Evolutionary conservation across 2,888 invertebrate genomes (phyloP), one percentile per base, ranked within the genome.

Genomic region (Drosophila anomalata): DNA sequence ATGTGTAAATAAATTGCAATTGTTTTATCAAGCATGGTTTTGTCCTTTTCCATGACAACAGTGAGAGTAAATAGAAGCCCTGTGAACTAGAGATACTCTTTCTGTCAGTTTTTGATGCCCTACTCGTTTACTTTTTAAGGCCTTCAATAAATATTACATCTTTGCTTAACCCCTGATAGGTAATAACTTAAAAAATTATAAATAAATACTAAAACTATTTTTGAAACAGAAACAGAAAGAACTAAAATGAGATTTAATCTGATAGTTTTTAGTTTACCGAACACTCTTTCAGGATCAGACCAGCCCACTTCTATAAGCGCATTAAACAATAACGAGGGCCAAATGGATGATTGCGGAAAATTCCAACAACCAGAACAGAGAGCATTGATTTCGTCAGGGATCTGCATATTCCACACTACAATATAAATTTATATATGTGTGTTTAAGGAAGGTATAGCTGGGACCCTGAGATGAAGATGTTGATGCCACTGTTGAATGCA

Each of bases 1-100:
- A 57, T 68, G 60, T 73, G 70, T 73, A 76, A 79, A 79, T 76
- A 75, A 78, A 78, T 77, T 73, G 79, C 77, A 77, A 79, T 77
- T 77, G 77, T 79, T 69, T 74, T 54, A 77, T 79, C 59, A 69
- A 77, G 77, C 77, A 62, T 77, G 69, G 59, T 52, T 69, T 74
- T 79, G 77, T 77, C 59, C 52, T 60, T 78, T 31, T 63, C 61
- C 77, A 77, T 77, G 77, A 41, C 69, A 73, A 71, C 70, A 7
- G 36, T n/a, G 36, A 36, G 36, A n/a, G 9, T 9, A 20, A 20
- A 17, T 42, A 2, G 20, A 20, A n/a, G 36, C 2, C 6, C 6
- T n/a, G n/a, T 7, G n/a, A 11, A 42, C 41, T 17, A 20, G 17
- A 20, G 17, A 42, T 42, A 8, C 41, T 8, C 41, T 41, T 20